These are phyloP conservation scores for Adela reaumurella DNA, from an alignment of 2,888 invertebrate genomes.

Conservation along the genomic window DNA sequence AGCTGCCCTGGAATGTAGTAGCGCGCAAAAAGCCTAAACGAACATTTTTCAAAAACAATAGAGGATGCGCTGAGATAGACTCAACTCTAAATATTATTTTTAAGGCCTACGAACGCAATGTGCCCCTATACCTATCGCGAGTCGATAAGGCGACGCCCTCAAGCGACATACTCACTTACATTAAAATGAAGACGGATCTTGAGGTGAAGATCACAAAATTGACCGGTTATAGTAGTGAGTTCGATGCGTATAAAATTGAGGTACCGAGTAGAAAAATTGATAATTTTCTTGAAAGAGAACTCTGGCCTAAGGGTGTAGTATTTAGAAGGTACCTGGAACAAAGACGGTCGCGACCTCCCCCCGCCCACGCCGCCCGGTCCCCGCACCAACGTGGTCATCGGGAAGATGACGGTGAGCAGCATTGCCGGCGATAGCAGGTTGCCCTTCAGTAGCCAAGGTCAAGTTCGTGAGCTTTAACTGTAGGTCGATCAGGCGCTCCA, in stretches of 20 bases:
- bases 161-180: neutral
- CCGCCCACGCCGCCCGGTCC: too few species aligned
- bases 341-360: neutral
- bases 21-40: too few species aligned
- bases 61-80: too few species aligned
- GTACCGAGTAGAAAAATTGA: neutral
- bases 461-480: conserved; percentile 2
- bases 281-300: neutral
- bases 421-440: neutral
- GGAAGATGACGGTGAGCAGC: neutral
- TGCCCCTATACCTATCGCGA: neutral
- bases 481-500: neutral
- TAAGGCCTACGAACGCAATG: too few species aligned
- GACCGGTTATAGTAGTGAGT: neutral
- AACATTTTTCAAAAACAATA: too few species aligned
- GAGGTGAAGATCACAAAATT: too few species aligned
- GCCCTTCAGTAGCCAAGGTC: neutral
- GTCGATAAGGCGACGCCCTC: neutral
- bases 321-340: conserved; percentile 1
- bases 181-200: too few species aligned
- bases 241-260: neutral
- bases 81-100: too few species aligned
- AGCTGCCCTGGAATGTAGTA: too few species aligned
- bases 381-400: neutral
- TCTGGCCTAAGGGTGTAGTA: conserved; percentile 3